A percentile compares a stretch with the other conserved stretches of the same genome.
Evolutionary conservation across 92 coral and sea anemone species (phyloP).

Genomic region (Zoanthus gigantus): DNA sequence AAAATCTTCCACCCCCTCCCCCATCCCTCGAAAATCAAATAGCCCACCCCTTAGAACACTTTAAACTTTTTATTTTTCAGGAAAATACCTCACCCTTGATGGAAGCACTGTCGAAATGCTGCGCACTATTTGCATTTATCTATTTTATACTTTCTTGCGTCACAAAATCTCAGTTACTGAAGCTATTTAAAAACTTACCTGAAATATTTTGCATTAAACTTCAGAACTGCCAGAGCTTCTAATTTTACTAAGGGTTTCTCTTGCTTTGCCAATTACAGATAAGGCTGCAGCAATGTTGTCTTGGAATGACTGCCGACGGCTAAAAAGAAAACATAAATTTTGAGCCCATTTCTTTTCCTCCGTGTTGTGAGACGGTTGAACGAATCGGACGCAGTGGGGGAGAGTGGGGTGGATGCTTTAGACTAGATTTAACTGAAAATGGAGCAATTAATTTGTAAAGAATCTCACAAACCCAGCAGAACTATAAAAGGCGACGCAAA

Average conservation of each 20-base stretch:
- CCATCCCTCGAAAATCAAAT: neutral
- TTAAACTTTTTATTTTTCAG: neutral
- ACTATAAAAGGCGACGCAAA: too few species aligned
- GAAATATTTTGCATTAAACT: neutral
- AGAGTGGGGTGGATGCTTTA: too few species aligned
- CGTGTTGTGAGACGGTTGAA: too few species aligned
- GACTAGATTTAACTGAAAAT: too few species aligned
- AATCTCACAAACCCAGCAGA: too few species aligned
- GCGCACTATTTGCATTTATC: neutral
- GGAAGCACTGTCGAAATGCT: neutral
- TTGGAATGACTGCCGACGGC: neutral
- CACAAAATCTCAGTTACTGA: neutral
- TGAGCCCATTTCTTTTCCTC: too few species aligned
- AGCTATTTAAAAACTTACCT: neutral
- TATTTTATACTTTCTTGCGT: neutral
- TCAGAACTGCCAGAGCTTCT: neutral
- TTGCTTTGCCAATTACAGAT: neutral
- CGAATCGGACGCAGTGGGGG: too few species aligned
- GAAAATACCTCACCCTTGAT: neutral
- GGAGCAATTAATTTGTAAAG: too few species aligned
- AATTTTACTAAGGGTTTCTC: neutral
- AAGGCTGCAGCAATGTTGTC: constrained; percentile 11
- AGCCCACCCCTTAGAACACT: neutral
- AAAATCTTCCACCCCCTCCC: neutral
- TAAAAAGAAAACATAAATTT: neutral